Conservation (phyloP, 92 coral and sea anemone species). For the Parazoanthus swiftii region DNA sequence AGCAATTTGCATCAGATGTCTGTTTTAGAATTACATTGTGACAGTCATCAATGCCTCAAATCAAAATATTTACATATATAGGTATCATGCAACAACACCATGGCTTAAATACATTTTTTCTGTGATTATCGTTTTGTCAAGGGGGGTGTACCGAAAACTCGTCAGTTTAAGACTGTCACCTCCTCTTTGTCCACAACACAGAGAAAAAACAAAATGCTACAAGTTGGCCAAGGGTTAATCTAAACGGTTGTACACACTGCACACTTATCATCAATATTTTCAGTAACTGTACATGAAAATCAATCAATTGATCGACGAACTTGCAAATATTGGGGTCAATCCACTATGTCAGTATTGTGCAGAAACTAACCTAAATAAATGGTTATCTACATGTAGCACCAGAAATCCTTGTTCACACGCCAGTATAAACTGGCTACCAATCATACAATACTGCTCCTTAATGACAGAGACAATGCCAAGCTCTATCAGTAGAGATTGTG, state of each 20-base stretch:
- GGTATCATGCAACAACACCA: background rate
- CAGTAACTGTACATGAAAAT: background rate
- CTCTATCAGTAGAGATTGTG: too few species aligned
- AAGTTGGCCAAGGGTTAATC: background rate
- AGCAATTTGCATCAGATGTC: background rate
- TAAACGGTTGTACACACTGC: background rate
- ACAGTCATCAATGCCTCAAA: background rate
- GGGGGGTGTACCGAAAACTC: background rate
- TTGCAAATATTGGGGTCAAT: background rate
- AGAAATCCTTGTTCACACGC: background rate
- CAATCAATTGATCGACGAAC: background rate
- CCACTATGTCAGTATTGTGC: background rate
- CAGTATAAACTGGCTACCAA: background rate
- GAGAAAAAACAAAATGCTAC: background rate
- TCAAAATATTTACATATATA: background rate
- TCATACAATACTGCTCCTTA: too few species aligned
- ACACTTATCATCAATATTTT: too few species aligned
- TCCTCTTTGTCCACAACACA: background rate
- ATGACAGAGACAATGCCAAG: too few species aligned
- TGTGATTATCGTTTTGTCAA: background rate
- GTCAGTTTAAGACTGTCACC: background rate
- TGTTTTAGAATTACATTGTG: background rate
- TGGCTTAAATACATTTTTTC: background rate
- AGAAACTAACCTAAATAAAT: background rate
- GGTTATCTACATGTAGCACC: too few species aligned